Percentiles rank a stretch among this genome's conserved stretches.
These are phyloP conservation scores for Saccopteryx bilineata DNA, from an alignment of 2,113 vertebrate genomes.

Conservation along the genomic window DNA sequence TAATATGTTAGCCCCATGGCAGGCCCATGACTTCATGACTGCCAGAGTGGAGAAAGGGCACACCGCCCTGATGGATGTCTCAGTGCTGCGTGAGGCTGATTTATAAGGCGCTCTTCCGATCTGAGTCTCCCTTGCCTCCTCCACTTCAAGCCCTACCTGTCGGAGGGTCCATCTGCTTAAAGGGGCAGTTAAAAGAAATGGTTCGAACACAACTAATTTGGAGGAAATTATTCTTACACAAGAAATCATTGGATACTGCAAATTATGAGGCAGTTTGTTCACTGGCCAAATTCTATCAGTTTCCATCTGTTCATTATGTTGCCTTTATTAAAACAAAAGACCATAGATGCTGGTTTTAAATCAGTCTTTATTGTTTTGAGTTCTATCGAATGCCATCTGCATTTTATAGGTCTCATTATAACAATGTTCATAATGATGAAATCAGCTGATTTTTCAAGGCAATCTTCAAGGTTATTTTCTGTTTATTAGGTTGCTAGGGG, in stretches of 20 bases:
- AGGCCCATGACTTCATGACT: constrained; percentile 81
- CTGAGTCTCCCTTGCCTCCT: constrained; percentile 66
- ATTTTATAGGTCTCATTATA: constrained; percentile 79
- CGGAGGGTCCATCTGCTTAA: not conserved
- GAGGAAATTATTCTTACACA: constrained; percentile 33
- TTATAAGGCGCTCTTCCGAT: constrained; percentile 47
- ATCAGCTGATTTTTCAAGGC: constrained; percentile 83
- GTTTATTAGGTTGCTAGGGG: constrained; percentile 96
- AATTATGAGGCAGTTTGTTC: not conserved
- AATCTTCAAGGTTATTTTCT: constrained; percentile 89
- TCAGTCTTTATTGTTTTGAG: constrained; percentile 18
- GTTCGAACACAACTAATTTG: not conserved
- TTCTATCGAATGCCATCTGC: constrained; percentile 52
- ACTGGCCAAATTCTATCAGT: constrained; percentile 8
- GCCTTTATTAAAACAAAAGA: constrained; percentile 52
- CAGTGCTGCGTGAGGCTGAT: constrained; percentile 54
- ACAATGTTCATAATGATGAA: constrained; percentile 72
- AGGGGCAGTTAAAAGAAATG: constrained; percentile 20
- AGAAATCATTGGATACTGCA: constrained; percentile 5
- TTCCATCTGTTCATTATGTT: constrained; percentile 26
- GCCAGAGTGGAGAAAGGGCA: constrained; percentile 69
- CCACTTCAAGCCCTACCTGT: not conserved
- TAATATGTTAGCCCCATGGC: constrained; percentile 78
- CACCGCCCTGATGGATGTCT: constrained; percentile 75
- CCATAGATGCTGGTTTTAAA: not conserved